These are phyloP conservation scores for Dicyrtomina minuta DNA, from an alignment of 2,888 invertebrate species.

Conservation along the genomic window DNA sequence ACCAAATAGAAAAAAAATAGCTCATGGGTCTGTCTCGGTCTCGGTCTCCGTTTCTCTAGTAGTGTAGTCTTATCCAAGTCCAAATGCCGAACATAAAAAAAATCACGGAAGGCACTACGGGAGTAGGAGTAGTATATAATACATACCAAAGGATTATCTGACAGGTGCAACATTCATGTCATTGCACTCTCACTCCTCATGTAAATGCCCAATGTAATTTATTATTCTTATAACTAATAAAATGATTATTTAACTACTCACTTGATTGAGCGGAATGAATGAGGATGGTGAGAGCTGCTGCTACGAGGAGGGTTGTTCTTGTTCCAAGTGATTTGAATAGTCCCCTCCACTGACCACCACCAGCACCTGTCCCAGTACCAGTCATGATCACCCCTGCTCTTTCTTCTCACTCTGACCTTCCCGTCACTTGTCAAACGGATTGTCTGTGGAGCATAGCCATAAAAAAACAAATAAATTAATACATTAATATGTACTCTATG, in stretches of 20 bases:
- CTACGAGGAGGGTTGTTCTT: background rate
- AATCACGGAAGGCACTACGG: too few species aligned
- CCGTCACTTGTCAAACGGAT: slow-evolving; percentile 3
- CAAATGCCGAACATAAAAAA: too few species aligned
- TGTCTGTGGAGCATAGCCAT: background rate
- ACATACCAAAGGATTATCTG: too few species aligned
- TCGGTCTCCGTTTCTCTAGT: too few species aligned
- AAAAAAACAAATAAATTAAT: background rate
- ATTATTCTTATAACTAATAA: background rate
- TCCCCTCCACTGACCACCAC: slow-evolving; percentile 10
- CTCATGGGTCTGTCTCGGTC: too few species aligned
- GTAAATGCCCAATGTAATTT: background rate
- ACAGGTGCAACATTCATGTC: too few species aligned
- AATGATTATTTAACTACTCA: slow-evolving; percentile 1
- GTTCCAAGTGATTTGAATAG: background rate
- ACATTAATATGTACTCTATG: background rate
- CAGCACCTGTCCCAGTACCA: too few species aligned
- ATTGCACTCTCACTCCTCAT: background rate
- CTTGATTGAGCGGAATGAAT: slow-evolving; percentile 11
- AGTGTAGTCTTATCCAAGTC: too few species aligned
- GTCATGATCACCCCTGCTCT: slow-evolving; percentile 11
- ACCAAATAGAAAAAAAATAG: too few species aligned
- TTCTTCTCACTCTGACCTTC: slow-evolving; percentile 11
- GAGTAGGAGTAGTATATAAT: too few species aligned
- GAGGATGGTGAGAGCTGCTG: background rate